Evolutionary conservation across 2,113 vertebrate species (phyloP), one percentile per base, ranked within the genome.

Genomic region (Stegastes partitus): DNA sequence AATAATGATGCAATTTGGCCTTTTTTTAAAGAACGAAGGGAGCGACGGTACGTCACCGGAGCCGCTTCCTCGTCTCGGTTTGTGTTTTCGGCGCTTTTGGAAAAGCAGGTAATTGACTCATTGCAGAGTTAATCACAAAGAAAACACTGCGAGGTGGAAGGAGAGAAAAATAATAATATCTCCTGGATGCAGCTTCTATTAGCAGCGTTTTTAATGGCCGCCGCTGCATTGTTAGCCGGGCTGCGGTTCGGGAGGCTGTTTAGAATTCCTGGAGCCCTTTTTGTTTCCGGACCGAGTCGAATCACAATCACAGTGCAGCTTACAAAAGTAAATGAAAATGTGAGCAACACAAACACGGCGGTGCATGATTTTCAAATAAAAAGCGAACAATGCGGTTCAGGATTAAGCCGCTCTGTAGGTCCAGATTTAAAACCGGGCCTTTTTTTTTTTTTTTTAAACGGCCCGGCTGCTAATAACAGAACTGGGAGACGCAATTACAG

Each of bases 241-340:
- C 74, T 79, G 39, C 84, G 79, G 63, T 88, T 85, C n/a, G n/a
- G 45, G 63, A 57, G 49, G 49, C 71, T 84, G 87, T 88, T 89
- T 88, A 59, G 67, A 89, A 88, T 89, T 92, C 82, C 88, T 87
- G 81, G 68, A 88, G 79, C 83, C 23, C 12, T 44, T 78, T 76
- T 69, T 78, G 76, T 81, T 89, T 87, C 88, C 87, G 83, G 72
- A 34, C 55, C 65, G 71, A 86, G 72, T 23, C 50, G 34, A 67
- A 86, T 76, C 74, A 77, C 79, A 87, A 86, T 87, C 68, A 74
- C 25, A 53, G 68, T 0, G 1, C 57, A 1, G 70, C 63, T 61
- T 26, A 65, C 71, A 65, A 44, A 51, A 67, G 62, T 59, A 74
- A 76, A 58, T 47, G 34, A 50, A 31, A 87, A 64, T 62, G 42